phyloP scores from a whole-genome alignment of 64 coral and sea anemone species.

The Dendronephthya gigantea region DNA sequence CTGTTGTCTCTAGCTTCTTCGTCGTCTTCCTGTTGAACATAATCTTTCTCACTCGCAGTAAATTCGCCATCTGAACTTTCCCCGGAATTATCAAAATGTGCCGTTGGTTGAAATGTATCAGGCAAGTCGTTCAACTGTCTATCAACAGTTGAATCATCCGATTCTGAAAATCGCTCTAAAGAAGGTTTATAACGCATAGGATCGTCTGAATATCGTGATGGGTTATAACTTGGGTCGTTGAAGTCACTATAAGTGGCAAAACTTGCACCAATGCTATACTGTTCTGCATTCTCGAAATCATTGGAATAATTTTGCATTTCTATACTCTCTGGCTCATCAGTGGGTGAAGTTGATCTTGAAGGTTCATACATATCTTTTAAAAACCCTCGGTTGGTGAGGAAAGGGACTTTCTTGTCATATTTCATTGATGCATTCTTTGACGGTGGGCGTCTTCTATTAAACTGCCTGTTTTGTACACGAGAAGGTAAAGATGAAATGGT shows the following conservation, averaged over 20 bases:
- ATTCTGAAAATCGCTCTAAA: background rate
- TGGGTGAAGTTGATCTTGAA: background rate
- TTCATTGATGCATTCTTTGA: background rate
- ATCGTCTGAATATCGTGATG: background rate
- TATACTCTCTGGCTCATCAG: background rate
- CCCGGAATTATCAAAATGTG: background rate
- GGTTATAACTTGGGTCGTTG: background rate
- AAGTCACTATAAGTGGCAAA: constrained; percentile 11
- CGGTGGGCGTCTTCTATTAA: background rate
- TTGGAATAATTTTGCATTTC: constrained; percentile 11
- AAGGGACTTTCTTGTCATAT: constrained; percentile 4
- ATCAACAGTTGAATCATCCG: background rate
- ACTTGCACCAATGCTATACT: constrained; percentile 7
- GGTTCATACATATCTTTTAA: background rate
- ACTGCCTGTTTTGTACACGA: background rate
- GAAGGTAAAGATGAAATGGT: constrained; percentile 12
- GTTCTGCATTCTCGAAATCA: background rate
- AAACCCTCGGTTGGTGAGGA: background rate
- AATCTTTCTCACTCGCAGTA: constrained; percentile 5
- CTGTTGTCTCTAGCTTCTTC: background rate
- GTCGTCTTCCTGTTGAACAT: background rate
- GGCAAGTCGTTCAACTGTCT: background rate
- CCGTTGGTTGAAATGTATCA: background rate
- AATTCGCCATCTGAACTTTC: constrained; percentile 5
- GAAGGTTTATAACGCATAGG: background rate